Evolutionary conservation across 2,888 invertebrate genomes (phyloP), one percentile per base, ranked within the genome.

Genomic region (Hirudinaria manillensis): DNA sequence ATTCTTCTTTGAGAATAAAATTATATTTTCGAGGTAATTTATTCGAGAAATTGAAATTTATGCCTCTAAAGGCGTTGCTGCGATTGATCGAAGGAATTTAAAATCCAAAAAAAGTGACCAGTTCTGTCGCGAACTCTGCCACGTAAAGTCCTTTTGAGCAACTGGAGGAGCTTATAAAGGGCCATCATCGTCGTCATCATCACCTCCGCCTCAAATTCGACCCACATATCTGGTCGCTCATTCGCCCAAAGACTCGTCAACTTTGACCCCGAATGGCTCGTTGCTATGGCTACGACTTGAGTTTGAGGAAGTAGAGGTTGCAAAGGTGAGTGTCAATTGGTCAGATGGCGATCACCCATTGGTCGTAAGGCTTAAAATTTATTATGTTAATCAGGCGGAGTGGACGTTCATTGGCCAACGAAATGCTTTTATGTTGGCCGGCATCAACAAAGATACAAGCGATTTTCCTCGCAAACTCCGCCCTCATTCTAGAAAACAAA

Each of bases 301-400:
- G 61, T 61, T 61, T 61, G 61, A 68, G 68, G 34, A 68, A 68
- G 36, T 34, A 53, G 56, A 72, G 56, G 56, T 51, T n/a, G 34
- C 72, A 56, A 34, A 72, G 56, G 72, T 53, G 32, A 55, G 16
- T 29, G 72, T 72, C 72, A 72, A 72, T 72, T 51, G 72, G 72
- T 72, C 72, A 72, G n/a, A 72, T 21, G 56, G 36, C 72, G 72
- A 72, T 51, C 72, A 32, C 36, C 56, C 72, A 72, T 72, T 72
- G 72, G 72, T 72, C 53, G 51, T 45, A 51, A 27, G 32, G 56
- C 36, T 72, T 36, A 27, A 29, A 27, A 72, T 72, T 45, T 45
- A 72, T 72, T 51, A 51, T 72, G 51, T 51, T 72, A 72, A 72
- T 27, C 6, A 72, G 56, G 29, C 72, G 55, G n/a, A 10, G 7